These are phyloP conservation scores for Corythaeola cristata DNA, from an alignment of 2,113 vertebrate species.

Conservation along the genomic window DNA sequence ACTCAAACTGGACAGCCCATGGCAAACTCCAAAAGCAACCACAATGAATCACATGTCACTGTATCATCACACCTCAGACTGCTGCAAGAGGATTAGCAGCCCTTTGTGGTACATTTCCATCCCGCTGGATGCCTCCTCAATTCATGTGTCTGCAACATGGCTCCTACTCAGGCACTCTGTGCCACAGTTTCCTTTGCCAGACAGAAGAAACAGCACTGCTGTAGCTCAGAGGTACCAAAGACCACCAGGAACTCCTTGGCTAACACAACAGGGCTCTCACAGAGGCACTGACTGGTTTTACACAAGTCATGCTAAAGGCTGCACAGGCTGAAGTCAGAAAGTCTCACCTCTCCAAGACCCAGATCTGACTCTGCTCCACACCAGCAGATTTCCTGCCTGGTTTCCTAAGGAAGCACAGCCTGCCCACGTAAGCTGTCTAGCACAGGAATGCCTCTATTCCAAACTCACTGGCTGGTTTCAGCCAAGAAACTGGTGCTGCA, in stretches of 20 bases:
- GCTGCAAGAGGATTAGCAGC: not conserved
- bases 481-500: not conserved
- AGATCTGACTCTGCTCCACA: not conserved
- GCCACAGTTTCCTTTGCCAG: not conserved
- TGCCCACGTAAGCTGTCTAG: not conserved
- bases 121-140: not conserved
- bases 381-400: not conserved
- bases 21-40: not conserved
- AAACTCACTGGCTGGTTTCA: not conserved
- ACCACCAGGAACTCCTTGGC: not conserved
- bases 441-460: not conserved
- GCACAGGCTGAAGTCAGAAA: not conserved
- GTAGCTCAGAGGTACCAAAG: not conserved
- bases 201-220: rapidly evolving
- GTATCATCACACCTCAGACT: not conserved
- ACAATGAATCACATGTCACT: not conserved
- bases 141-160: not conserved
- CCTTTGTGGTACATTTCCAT: not conserved
- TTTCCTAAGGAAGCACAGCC: conserved; percentile 4
- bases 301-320: not conserved
- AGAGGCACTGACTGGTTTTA: not conserved
- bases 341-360: not conserved
- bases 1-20: not conserved
- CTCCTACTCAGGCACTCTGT: not conserved
- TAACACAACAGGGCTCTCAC: not conserved